These are phyloP conservation scores for Eleutherodactylus coqui DNA, from an alignment of 2,797 vertebrate genomes.

Conservation along the genomic window DNA sequence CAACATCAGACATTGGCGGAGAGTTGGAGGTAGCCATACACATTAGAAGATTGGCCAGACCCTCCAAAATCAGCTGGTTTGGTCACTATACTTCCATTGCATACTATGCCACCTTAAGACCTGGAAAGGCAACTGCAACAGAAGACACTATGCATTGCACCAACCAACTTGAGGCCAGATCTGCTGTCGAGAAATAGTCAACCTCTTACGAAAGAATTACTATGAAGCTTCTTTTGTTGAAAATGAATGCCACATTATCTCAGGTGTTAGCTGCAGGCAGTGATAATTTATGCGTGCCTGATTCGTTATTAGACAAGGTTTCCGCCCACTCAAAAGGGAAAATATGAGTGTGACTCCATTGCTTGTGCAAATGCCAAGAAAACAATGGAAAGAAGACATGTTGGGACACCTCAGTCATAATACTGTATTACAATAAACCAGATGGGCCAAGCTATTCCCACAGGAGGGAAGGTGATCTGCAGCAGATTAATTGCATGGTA, in stretches of 20 bases:
- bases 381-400: not conserved
- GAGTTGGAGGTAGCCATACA: too few relatives aligned
- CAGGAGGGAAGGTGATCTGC: conserved; percentile 47
- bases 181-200: not conserved
- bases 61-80: too few relatives aligned
- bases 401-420: conserved; percentile 11
- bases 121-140: not conserved
- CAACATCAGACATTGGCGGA: too few relatives aligned
- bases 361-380: not conserved
- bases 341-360: not conserved
- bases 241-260: too few relatives aligned
- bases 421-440: conserved; percentile 29
- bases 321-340: not conserved
- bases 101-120: not conserved
- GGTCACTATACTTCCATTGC: too few relatives aligned
- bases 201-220: not conserved
- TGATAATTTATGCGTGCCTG: not conserved
- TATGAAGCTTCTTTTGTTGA: not conserved
- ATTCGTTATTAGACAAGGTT: not conserved
- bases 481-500: conserved; percentile 47
- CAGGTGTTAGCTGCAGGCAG: not conserved
- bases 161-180: not conserved
- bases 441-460: conserved; percentile 26
- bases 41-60: too few relatives aligned
- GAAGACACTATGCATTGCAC: not conserved